Base-by-base conservation (phyloP, 2,797 vertebrate species). In the Spinus pinus region DNA sequence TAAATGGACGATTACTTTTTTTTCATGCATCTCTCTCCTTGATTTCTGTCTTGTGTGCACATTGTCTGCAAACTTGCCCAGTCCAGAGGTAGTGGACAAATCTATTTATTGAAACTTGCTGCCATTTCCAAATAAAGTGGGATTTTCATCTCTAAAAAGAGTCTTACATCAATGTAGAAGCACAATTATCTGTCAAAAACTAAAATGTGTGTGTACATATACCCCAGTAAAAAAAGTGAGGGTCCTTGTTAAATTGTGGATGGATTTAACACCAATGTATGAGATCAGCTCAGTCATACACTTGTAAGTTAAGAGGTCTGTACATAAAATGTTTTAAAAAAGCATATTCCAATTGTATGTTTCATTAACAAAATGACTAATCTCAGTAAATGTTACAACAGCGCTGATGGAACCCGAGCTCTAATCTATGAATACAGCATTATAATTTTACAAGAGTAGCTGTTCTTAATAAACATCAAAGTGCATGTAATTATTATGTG, bases 391-490 rank as follows among this genome's bases (percentile, higher is more conserved):
- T 78, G 79, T 91, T 96, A 83, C 8, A 80, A 77, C 81, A 81
- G 31, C 79, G 94, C 89, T 97, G 96, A 92, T 2, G 1, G 91
- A 97, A 89, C 19, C 67, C 81, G 80, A 94, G 53, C 70, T 83
- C 51, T 91, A 94, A 91, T 75, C 93, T 95, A 71, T 93, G 75
- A 87, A 78, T 78, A 78, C 51, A 93, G 60, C 60, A 75, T 87
- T 96, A 57, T 92, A 94, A 95, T 97, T 97, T 96, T 70, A 97
- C 81, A 83, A 95, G 78, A 70, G 41, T 91, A 83, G 69, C 65
- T 93, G 83, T 47, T 96, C 90, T 91, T 88, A 95, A 91, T 95
- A 93, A 91, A 92, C 90, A 94, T 95, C 93, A 95, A 96, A 96
- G 94, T 71, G 23, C 35, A 44, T 27, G 14, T 92, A 95, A 95